Evolutionary conservation across 2,888 invertebrate genomes (phyloP).

Genomic region (Mamestra brassicae): DNA sequence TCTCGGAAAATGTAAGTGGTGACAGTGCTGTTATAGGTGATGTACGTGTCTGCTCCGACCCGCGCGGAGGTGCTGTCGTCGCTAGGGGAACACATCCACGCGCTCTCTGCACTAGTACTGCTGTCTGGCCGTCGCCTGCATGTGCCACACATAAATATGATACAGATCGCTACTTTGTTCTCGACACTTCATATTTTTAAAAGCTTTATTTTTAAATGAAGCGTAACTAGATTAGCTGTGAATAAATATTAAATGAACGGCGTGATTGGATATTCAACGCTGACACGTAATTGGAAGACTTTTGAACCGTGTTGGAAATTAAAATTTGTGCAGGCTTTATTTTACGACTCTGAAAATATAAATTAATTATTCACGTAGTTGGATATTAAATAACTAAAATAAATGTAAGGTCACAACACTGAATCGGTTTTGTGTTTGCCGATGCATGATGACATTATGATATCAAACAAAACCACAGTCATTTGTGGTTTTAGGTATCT

Average conservation of each 20-base stretch:
- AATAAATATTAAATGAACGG: slow-evolving; percentile 30
- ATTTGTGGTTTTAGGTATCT: not conserved
- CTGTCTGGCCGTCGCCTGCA: not conserved
- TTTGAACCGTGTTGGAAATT: slow-evolving; percentile 6
- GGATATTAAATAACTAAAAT: not conserved
- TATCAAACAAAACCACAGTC: not conserved
- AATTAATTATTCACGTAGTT: not conserved
- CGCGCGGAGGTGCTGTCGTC: not conserved
- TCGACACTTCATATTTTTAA: not conserved
- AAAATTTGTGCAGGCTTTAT: slow-evolving; percentile 8
- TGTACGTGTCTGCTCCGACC: not conserved
- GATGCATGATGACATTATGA: too few relatives aligned
- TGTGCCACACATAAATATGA: slow-evolving; percentile 5
- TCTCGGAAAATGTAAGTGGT: not conserved
- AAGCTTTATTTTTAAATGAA: slow-evolving; percentile 10
- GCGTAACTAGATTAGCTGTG: slow-evolving; percentile 15
- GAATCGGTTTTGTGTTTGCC: not conserved
- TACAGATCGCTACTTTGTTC: not conserved
- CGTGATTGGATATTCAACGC: slow-evolving; percentile 19
- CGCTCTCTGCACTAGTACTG: not conserved
- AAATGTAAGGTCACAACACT: not conserved
- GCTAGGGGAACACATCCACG: not conserved
- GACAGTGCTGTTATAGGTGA: not conserved
- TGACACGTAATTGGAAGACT: slow-evolving; percentile 24
- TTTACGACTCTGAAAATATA: not conserved